Evolutionary conservation across 1,140 invertebrate genomes (phyloP).

Genomic region (Drosophila ercepeae): DNA sequence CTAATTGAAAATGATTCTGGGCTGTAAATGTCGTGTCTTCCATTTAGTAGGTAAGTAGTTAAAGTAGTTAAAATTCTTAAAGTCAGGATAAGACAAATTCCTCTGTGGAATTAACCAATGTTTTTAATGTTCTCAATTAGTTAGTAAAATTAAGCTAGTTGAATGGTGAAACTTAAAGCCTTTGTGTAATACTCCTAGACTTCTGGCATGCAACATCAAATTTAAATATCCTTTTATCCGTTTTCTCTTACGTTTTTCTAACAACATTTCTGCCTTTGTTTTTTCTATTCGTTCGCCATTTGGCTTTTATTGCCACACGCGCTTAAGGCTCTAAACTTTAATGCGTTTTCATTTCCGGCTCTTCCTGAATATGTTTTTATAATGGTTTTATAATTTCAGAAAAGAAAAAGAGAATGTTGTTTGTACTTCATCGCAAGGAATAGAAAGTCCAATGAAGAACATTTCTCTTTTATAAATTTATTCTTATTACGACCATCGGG

Average conservation of each 20-base stretch:
- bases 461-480: not conserved
- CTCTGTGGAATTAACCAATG: not conserved
- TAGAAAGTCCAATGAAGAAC: not conserved
- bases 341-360: slow-evolving; percentile 19
- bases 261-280: not conserved
- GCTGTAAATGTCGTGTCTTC: not conserved
- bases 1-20: slow-evolving; percentile 67
- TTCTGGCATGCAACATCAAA: not conserved
- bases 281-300: slow-evolving; percentile 21
- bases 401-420: not conserved
- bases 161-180: not conserved
- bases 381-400: not conserved
- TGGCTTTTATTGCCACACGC: slow-evolving; percentile 48
- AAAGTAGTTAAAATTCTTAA: not conserved
- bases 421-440: not conserved
- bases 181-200: not conserved
- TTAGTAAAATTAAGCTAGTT: too few species aligned
- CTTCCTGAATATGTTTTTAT: not conserved
- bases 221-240: not conserved
- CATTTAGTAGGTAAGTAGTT: not conserved
- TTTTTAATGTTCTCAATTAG: not conserved
- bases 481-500: not conserved
- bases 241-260: not conserved
- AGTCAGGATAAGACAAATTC: not conserved
- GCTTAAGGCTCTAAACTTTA: slow-evolving; percentile 37